Evolutionary conservation across 2,797 vertebrate genomes (phyloP), one percentile per base, ranked within the genome.

Genomic region (Antrozous pallidus): DNA sequence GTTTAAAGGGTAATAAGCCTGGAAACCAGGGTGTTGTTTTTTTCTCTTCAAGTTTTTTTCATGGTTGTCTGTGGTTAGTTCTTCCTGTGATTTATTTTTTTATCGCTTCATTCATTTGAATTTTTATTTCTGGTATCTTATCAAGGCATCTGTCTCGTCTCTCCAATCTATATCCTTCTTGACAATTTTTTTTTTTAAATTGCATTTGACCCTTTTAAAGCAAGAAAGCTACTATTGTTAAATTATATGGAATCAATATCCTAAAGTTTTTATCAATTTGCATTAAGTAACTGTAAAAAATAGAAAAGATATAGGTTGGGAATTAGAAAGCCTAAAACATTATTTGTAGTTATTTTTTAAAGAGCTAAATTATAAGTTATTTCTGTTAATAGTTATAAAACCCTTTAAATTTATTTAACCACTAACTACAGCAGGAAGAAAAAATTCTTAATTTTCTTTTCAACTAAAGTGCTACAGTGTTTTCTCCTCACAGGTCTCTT

Each of bases 201-300:
- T 88, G 5, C n/a, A 69, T 82, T 95, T 75, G 56, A 45, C 45
- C 2, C 51, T 94, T 63, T 88, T 75, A 91, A 85, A 94, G 38
- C 71, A 88, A 80, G 69, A 92, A 49, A 78, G n/a, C 31, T 65
- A 70, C 16, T 86, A 14, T 71, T 94, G 20, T 38, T 20, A 54
- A 58, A 73, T 83, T 51, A 26, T 51, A 45, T 96, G 38, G 74
- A 77, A 80, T 96, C 70, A 95, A 5, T 95, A 75, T 85, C 38
- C 33, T 94, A 77, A 95, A 95, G 73, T 95, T 96, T 96, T 95
- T 93, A 88, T 95, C 90, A 75, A 70, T 82, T 94, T 97, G 79
- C 96, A 89, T 97, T 91, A 96, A 9, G 0, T 95, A 94, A 97
- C 81, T 93, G 58, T 96, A 88, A 94, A 95, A 97, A 97, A 95